A percentile compares a stretch with the other conserved stretches of the same genome.
Evolutionary conservation across 1,140 invertebrate species (phyloP).

Genomic region (Drosophila saltans): DNA sequence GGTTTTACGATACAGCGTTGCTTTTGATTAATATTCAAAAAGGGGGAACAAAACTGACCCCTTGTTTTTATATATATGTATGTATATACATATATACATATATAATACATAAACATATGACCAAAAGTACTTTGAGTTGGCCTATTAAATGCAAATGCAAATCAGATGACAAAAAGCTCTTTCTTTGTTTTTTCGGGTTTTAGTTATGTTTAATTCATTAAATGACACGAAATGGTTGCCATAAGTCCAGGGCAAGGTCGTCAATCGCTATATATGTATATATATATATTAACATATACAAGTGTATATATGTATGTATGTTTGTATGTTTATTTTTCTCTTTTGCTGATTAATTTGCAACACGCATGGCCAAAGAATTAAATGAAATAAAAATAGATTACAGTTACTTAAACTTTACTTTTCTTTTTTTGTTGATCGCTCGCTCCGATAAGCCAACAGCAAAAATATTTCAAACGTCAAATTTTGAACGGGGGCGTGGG

Average conservation of each 20-base stretch:
- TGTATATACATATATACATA: too few species aligned
- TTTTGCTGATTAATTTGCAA: slow-evolving; percentile 16
- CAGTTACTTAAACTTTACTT: slow-evolving; percentile 7
- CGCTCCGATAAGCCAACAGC: slow-evolving; percentile 5
- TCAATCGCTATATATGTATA: background rate
- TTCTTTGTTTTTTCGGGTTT: background rate
- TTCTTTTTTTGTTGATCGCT: background rate
- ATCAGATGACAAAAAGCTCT: slow-evolving; percentile 4
- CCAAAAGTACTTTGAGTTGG: slow-evolving; percentile 7
- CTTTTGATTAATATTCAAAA: too few species aligned
- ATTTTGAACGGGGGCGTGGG: background rate
- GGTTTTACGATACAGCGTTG: too few species aligned
- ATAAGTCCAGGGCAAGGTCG: slow-evolving; percentile 19
- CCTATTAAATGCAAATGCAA: slow-evolving; percentile 21
- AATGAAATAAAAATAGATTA: slow-evolving; percentile 15
- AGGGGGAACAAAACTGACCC: too few species aligned
- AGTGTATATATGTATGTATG: background rate
- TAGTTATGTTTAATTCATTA: slow-evolving; percentile 16
- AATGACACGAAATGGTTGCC: slow-evolving; percentile 4
- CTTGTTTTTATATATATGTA: too few species aligned
- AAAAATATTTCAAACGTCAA: slow-evolving; percentile 12
- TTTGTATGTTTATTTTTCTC: slow-evolving; percentile 1
- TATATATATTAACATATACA: too few species aligned
- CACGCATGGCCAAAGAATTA: slow-evolving; percentile 3
- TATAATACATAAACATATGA: too few species aligned